A percentile compares a stretch with the other conserved stretches of the same genome.
phyloP scores from a whole-genome alignment of 2,888 invertebrate species.

The Saturnia pavonia region DNA sequence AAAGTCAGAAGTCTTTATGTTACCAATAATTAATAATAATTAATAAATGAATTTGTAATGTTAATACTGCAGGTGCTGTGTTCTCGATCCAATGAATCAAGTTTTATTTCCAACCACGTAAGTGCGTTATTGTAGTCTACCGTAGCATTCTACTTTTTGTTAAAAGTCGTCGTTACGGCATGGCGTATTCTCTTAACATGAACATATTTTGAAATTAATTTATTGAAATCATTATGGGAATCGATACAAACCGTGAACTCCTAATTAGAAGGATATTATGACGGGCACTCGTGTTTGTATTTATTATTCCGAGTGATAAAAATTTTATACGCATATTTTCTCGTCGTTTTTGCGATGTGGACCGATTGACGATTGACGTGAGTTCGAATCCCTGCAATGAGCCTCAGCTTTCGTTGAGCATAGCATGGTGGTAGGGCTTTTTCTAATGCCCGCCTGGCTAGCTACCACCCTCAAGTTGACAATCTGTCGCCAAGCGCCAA shows the following conservation, averaged over 20 bases:
- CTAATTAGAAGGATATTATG: slow-evolving; percentile 60
- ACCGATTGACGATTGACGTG: too few species aligned
- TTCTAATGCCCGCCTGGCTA: too few species aligned
- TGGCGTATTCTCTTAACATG: slow-evolving; percentile 44
- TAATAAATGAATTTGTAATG: slow-evolving; percentile 79
- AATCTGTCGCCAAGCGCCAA: too few species aligned
- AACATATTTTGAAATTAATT: slow-evolving; percentile 63
- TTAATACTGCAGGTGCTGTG: slow-evolving; percentile 52
- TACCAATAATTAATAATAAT: slow-evolving; percentile 77
- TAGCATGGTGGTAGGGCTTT: too few species aligned
- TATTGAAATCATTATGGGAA: slow-evolving; percentile 59
- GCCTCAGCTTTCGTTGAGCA: too few species aligned
- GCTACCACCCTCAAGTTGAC: too few species aligned
- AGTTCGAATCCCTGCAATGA: too few species aligned
- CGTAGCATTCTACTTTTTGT: slow-evolving; percentile 63
- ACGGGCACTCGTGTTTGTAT: slow-evolving; percentile 52
- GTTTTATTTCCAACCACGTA: slow-evolving; percentile 64
- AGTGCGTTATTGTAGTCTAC: slow-evolving; percentile 60
- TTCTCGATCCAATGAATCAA: slow-evolving; percentile 58
- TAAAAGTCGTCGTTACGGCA: slow-evolving; percentile 45
- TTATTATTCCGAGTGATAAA: slow-evolving; percentile 48
- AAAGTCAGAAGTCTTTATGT: slow-evolving; percentile 54
- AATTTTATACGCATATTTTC: slow-evolving; percentile 4
- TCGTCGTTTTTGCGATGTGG: background rate
- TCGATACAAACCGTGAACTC: slow-evolving; percentile 40